These are phyloP conservation scores for Stegostoma tigrinum DNA, from an alignment of 2,113 vertebrate species.

Conservation along the genomic window DNA sequence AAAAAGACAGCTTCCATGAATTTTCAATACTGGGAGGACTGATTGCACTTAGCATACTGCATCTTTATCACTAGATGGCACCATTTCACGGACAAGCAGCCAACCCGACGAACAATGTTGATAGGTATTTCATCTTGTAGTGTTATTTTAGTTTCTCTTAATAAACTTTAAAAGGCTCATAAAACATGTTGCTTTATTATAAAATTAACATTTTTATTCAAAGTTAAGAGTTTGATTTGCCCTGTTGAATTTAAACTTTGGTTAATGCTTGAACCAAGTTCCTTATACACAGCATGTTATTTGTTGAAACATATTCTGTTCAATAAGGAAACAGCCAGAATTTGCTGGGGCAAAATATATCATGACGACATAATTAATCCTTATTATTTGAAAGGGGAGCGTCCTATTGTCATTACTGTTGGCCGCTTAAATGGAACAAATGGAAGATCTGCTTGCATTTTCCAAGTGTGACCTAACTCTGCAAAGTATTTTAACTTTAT, in stretches of 20 bases:
- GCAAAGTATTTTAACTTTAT: background rate
- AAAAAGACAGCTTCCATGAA: background rate
- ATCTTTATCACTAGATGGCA: slow-evolving; percentile 18
- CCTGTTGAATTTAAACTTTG: background rate
- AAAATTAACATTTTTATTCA: too few species aligned
- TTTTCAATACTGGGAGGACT: background rate
- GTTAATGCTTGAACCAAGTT: background rate
- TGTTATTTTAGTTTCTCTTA: background rate
- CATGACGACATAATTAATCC: background rate
- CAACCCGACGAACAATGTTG: background rate
- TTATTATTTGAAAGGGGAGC: background rate
- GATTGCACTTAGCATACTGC: too few species aligned
- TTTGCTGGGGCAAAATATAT: background rate
- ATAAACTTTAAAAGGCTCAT: background rate
- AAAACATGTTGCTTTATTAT: background rate
- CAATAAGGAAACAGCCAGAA: background rate
- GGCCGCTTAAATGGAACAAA: background rate
- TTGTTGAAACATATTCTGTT: background rate
- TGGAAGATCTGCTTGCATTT: background rate
- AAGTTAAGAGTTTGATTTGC: background rate
- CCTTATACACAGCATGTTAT: background rate
- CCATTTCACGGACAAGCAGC: background rate
- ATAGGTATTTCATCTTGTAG: background rate
- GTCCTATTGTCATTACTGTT: background rate
- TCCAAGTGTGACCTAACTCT: background rate